Evolutionary conservation across 2,113 vertebrate genomes (phyloP).

Genomic region (Nothocercus nigrocapillus): DNA sequence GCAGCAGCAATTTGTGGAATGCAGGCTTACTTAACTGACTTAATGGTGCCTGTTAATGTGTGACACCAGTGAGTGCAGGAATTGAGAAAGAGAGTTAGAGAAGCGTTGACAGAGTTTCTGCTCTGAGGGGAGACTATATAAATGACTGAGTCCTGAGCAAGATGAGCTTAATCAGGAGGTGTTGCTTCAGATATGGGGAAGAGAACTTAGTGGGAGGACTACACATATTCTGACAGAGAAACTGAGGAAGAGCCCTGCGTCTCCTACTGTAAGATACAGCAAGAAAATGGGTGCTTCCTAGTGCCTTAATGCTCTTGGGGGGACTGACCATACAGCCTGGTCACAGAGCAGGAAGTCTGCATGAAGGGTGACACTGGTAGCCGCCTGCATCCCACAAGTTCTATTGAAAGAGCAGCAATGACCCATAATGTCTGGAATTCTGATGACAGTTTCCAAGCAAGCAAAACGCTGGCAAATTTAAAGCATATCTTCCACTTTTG

Average conservation of each 20-base stretch:
- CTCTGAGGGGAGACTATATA: neutral
- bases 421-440: neutral
- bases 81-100: too few relatives aligned
- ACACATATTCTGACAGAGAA: neutral
- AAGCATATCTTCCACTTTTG: neutral
- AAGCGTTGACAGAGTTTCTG: too few relatives aligned
- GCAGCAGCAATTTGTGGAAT: neutral
- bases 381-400: neutral
- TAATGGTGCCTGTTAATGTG: too few relatives aligned
- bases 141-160: neutral
- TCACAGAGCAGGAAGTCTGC: too few relatives aligned
- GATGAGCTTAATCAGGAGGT: neutral
- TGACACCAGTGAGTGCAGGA: too few relatives aligned
- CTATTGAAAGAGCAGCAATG: too few relatives aligned
- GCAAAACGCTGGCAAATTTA: neutral
- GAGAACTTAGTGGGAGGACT: neutral
- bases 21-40: neutral
- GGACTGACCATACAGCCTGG: neutral
- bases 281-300: neutral
- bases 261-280: neutral
- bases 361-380: neutral
- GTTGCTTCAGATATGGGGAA: neutral
- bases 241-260: neutral
- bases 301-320: neutral
- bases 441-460: neutral